These are phyloP conservation scores for Drosophila helvetica DNA, from an alignment of 2,888 invertebrate species.

Conservation along the genomic window DNA sequence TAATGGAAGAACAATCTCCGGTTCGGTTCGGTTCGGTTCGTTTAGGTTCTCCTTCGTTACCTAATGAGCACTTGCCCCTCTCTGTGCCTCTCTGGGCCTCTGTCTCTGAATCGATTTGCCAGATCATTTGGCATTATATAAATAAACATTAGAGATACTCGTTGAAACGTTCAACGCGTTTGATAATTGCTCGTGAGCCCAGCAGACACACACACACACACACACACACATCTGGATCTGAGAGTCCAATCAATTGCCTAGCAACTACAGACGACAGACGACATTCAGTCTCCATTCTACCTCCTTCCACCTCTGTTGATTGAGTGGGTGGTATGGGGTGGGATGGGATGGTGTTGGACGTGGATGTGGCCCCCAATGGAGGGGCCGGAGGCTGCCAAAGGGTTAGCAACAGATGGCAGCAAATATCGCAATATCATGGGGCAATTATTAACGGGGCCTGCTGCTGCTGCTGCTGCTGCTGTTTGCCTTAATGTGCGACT, in stretches of 20 bases:
- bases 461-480: slow-evolving; percentile 17
- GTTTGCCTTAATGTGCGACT: slow-evolving; percentile 59
- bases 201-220: too few relatives aligned
- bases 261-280: slow-evolving; percentile 16
- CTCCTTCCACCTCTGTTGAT: slow-evolving; percentile 19
- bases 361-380: neutral
- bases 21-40: neutral
- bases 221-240: slow-evolving; percentile 50
- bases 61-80: slow-evolving; percentile 28
- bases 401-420: slow-evolving; percentile 34
- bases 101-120: slow-evolving; percentile 26
- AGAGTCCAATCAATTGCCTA: slow-evolving; percentile 28
- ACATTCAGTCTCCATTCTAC: slow-evolving; percentile 10
- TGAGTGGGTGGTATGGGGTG: slow-evolving; percentile 12
- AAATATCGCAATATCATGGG: slow-evolving; percentile 57
- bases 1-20: slow-evolving; percentile 50
- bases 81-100: neutral
- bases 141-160: slow-evolving; percentile 67
- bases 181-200: slow-evolving; percentile 59
- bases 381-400: slow-evolving; percentile 29
- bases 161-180: slow-evolving; percentile 53
- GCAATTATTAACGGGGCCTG: slow-evolving; percentile 60
- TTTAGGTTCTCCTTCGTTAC: slow-evolving; percentile 16
- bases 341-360: neutral
- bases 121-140: slow-evolving; percentile 53